A percentile compares a stretch with the other conserved stretches of the same genome.
Evolutionary conservation across 2,113 vertebrate genomes (phyloP).

Genomic region (Ciconia maguari): DNA sequence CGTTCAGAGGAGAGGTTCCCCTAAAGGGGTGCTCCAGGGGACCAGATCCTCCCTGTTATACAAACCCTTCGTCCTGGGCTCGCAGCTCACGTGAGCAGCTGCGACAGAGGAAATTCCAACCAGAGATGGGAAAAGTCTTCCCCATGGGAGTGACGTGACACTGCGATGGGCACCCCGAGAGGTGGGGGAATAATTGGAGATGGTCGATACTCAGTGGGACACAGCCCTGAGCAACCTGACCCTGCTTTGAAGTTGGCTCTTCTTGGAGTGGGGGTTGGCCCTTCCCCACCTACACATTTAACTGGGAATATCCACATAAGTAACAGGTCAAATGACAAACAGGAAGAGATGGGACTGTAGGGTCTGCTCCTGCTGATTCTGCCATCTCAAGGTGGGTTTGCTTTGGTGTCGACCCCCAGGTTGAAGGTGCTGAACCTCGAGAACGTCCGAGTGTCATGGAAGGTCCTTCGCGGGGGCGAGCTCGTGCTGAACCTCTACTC

Average conservation of each 20-base stretch:
- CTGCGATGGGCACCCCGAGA: background rate
- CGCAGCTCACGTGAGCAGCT: fast-evolving
- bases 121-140: background rate
- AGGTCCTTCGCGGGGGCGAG: fast-evolving
- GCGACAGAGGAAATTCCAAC: fast-evolving
- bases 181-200: background rate
- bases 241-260: background rate
- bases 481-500: conserved; percentile 53
- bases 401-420: background rate
- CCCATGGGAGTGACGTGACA: background rate
- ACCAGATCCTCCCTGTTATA: background rate
- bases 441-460: background rate
- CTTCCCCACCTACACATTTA: background rate
- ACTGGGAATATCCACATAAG: background rate
- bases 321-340: fast-evolving
- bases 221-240: background rate
- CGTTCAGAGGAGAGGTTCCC: background rate
- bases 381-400: background rate
- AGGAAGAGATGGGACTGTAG: background rate
- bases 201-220: background rate
- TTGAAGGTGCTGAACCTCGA: conserved; percentile 18
- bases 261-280: fast-evolving
- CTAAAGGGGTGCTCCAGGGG: background rate
- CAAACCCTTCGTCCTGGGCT: background rate
- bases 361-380: background rate